Evolutionary conservation across 2,888 invertebrate genomes (phyloP), one percentile per base, ranked within the genome.

Genomic region (Byasa hedistus): DNA sequence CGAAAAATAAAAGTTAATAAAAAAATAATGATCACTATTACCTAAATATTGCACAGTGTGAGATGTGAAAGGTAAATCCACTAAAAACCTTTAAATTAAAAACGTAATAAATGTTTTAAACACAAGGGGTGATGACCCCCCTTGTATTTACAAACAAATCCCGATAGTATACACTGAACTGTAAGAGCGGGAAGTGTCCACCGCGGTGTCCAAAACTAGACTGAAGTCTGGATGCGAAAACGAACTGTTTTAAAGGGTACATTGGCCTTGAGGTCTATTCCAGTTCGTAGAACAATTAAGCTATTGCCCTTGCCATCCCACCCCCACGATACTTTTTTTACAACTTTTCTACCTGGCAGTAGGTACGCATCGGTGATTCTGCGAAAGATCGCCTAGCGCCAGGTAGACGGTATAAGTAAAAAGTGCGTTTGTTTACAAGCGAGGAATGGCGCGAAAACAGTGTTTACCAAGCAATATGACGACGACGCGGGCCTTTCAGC

Each of bases 171-270:
- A 76, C 69, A 61, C 71, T 69, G 68, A 71, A 74, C 64, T 68
- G 68, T 73, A 51, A 68, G 71, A 78, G 72, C 73, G 77, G 78
- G 83, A 84, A 86, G 86, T 83, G 86, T 79, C 76, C 84, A 81
- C 84, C 71, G 66, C 84, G 87, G 83, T 81, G 85, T 79, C 82
- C 84, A 78, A 86, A 87, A 83, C 84, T 80, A 85, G 82, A 91
- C 90, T 91, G 90, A 89, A 85, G 85, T 83, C 87, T 84, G 88
- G 87, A 87, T 84, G 79, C 78, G 80, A 83, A 79, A 76, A 73
- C 85, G 75, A 79, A 83, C 84, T 80, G 81, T 87, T 89, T 87
- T 89, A 90, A 91, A 88, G 82, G 85, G 83, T 84, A 78, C 79
- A 79, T 79, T 79, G 87, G 85, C 89, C 89, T 89, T 90, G 87